Conservation (phyloP, 1,140 invertebrate genomes). For the Ganaspis sp. region DNA sequence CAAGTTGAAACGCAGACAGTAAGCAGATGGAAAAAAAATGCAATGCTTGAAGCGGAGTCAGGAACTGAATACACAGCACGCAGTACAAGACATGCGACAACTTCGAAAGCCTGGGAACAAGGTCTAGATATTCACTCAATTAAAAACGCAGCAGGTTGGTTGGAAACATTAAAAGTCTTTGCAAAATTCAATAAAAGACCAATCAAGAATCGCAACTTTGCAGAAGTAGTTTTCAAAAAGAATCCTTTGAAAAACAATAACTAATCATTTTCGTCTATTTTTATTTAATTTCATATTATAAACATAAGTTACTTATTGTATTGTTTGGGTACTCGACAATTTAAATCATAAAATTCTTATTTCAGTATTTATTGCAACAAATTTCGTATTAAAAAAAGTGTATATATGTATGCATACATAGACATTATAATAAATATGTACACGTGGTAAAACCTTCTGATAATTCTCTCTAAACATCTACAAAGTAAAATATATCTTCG, state of each 20-base stretch:
- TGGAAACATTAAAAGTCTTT: constrained; percentile 52
- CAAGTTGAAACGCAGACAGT: constrained; percentile 47
- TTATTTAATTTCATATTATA: too few relatives aligned
- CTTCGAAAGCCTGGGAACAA: constrained; percentile 47
- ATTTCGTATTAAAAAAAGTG: too few relatives aligned
- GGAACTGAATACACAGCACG: constrained; percentile 45
- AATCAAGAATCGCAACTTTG: constrained; percentile 28
- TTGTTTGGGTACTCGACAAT: too few relatives aligned
- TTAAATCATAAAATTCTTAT: too few relatives aligned
- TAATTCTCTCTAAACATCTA: too few relatives aligned
- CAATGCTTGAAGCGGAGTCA: neutral
- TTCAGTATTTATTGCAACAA: too few relatives aligned
- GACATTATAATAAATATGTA: too few relatives aligned
- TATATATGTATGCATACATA: too few relatives aligned
- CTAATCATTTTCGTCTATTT: too few relatives aligned
- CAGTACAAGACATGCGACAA: constrained; percentile 53
- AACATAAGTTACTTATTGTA: too few relatives aligned
- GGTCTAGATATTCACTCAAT: constrained; percentile 50
- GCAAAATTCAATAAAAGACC: constrained; percentile 58
- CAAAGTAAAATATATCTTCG: too few relatives aligned
- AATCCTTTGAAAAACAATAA: neutral
- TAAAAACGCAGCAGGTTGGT: constrained; percentile 53
- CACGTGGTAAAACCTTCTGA: too few relatives aligned
- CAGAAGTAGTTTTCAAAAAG: neutral
- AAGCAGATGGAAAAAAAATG: constrained; percentile 49